These are phyloP conservation scores for Vulpes lagopus DNA, from an alignment of 2,113 vertebrate species.

Conservation along the genomic window DNA sequence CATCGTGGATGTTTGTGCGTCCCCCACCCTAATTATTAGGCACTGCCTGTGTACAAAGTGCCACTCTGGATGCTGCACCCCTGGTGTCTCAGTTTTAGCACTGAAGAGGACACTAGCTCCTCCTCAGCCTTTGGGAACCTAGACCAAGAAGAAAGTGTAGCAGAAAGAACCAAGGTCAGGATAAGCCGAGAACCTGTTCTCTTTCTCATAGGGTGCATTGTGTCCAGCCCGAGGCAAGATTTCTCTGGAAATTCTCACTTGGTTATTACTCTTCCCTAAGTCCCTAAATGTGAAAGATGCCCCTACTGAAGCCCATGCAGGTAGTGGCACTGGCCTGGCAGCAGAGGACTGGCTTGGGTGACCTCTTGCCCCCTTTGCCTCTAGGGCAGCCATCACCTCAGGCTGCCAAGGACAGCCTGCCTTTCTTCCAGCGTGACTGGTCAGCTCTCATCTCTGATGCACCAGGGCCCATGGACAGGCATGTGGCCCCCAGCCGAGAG, in stretches of 20 bases:
- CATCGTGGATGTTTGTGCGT: neutral
- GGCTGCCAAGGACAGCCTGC: neutral
- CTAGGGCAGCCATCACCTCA: neutral
- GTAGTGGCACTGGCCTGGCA: neutral
- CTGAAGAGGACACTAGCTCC: neutral
- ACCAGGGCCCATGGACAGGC: accelerated
- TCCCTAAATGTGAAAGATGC: neutral
- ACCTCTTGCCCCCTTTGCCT: neutral
- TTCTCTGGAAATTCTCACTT: neutral
- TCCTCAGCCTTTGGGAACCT: neutral
- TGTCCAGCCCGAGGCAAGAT: neutral
- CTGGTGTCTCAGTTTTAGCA: neutral
- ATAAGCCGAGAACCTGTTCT: neutral
- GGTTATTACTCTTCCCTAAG: neutral
- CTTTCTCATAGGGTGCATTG: neutral
- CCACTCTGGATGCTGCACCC: accelerated
- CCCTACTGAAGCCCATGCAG: neutral
- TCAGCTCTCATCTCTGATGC: neutral
- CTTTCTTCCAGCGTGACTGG: neutral
- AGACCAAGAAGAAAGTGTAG: neutral
- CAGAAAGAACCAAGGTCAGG: neutral
- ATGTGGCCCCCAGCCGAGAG: accelerated
- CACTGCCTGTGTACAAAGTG: neutral
- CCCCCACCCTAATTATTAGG: neutral
- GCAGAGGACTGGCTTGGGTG: neutral